Evolutionary conservation across 2,113 vertebrate species (phyloP), one percentile per base, ranked within the genome.

Genomic region (Ptychochromis oligacanthus): DNA sequence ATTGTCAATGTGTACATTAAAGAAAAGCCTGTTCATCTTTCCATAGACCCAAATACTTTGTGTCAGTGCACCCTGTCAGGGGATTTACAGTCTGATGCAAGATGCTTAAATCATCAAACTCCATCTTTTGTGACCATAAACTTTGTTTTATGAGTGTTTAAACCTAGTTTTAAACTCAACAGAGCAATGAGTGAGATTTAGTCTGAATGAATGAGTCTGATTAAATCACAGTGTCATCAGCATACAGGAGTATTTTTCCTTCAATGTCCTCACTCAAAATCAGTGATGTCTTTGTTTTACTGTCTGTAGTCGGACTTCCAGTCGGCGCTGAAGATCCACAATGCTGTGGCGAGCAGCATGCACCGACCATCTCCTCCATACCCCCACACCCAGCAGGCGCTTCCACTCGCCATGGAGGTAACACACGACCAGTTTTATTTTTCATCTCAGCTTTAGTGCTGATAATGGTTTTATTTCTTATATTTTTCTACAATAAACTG

Each of bases 241-340:
- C 20, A n/a, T n/a, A 10, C 7, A 55, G 52, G 52, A 55, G 52
- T 10, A n/a, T 9, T 20, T 55, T 20, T 55, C 8, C 54, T 24
- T 49, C 15, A 6, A 15, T 52, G 15, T 17, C 14, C 46, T 49
- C 15, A 52, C 15, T 18, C 17, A 0, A 22, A 4, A 43, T 49
- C 3, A 5, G 9, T 28, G 43, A 70, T 10, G 4, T 79, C 14
- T 61, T 2, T 56, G 43, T n/a, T 56, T 13, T 49, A 58, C 6
- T n/a, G 5, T 12, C 2, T 93, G 22, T 36, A 95, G 93, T 94
- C 92, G 49, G 98, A 99, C 93, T 99, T 99, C 94, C 97, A 98
- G 96, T 97, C 97, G 86, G 98, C 98, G 0, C 97, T 99, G 93
- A 98, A 95, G 94, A 98, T 99, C 92, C 97, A 99, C 92, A 99